These are phyloP conservation scores for Eurosta solidaginis DNA, from an alignment of 1,140 invertebrate genomes.

Conservation along the genomic window DNA sequence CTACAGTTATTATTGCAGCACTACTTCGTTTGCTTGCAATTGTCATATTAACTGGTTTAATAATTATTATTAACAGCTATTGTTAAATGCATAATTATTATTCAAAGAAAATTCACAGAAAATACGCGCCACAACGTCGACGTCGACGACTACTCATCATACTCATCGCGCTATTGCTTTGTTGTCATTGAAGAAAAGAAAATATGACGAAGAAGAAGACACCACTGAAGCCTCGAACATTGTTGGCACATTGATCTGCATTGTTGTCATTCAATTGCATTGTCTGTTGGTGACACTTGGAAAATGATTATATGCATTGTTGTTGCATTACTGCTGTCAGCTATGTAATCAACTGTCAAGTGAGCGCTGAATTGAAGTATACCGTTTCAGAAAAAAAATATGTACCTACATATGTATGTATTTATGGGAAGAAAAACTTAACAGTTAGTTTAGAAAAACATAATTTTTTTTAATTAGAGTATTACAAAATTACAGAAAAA, in stretches of 20 bases:
- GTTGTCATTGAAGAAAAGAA: too few relatives aligned
- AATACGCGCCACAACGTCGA: not conserved
- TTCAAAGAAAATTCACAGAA: not conserved
- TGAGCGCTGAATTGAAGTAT: not conserved
- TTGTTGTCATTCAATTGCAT: not conserved
- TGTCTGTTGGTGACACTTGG: not conserved
- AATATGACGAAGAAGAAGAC: not conserved
- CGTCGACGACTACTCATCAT: too few relatives aligned
- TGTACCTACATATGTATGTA: too few relatives aligned
- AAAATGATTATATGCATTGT: constrained; percentile 2
- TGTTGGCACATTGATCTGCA: not conserved
- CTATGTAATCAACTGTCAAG: not conserved
- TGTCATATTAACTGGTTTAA: constrained; percentile 24
- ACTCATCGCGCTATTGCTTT: not conserved
- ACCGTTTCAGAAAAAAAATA: too few relatives aligned
- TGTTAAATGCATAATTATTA: not conserved
- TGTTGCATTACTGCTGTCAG: not conserved
- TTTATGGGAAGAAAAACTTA: too few relatives aligned
- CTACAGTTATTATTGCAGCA: not conserved
- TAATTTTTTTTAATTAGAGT: too few relatives aligned
- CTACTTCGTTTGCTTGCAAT: not conserved
- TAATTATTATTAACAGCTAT: constrained; percentile 21
- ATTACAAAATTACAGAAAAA: too few relatives aligned
- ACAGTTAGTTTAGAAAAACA: too few relatives aligned
- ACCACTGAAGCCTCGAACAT: not conserved